These are phyloP conservation scores for Panonychus citri DNA, from an alignment of 1,140 invertebrate genomes.

Conservation along the genomic window DNA sequence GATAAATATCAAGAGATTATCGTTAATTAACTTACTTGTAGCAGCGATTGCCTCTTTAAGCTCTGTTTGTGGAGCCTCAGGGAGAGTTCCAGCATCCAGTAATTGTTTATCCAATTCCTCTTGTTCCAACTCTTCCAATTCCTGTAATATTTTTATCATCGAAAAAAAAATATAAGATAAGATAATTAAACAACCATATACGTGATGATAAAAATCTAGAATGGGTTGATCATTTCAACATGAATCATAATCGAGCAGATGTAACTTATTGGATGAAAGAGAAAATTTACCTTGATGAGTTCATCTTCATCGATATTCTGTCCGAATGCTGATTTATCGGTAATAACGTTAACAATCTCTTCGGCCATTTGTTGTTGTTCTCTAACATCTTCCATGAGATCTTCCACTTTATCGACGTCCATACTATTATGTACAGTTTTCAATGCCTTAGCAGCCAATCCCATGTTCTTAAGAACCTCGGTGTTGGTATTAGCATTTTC, in stretches of 20 bases:
- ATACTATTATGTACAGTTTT: conserved; percentile 91
- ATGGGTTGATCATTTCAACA: conserved; percentile 29
- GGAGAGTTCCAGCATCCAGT: too few relatives aligned
- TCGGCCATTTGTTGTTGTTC: conserved; percentile 95
- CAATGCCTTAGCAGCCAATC: conserved; percentile 77
- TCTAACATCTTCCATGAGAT: conserved; percentile 98
- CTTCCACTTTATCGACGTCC: conserved; percentile 94
- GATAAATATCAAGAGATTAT: too few relatives aligned
- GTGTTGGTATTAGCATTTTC: conserved; percentile 99
- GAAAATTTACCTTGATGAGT: conserved; percentile 58
- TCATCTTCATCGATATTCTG: conserved; percentile 72
- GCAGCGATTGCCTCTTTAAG: too few relatives aligned
- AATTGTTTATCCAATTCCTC: conserved; percentile 39
- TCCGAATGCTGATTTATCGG: conserved; percentile 81
- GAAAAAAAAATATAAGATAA: too few relatives aligned
- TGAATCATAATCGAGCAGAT: conserved; percentile 77
- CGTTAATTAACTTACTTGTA: too few relatives aligned
- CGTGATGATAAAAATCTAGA: too few relatives aligned
- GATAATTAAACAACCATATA: too few relatives aligned
- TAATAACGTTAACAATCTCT: conserved; percentile 96
- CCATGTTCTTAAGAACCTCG: conserved; percentile 89
- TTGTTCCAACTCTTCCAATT: conserved; percentile 36
- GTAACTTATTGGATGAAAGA: conserved; percentile 94
- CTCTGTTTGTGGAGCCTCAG: too few relatives aligned
- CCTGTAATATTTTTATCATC: conserved; percentile 17